A percentile compares a stretch with the other conserved stretches of the same genome.
Evolutionary conservation across 2,797 vertebrate species (phyloP).

Genomic region (Rallus crepitans): DNA sequence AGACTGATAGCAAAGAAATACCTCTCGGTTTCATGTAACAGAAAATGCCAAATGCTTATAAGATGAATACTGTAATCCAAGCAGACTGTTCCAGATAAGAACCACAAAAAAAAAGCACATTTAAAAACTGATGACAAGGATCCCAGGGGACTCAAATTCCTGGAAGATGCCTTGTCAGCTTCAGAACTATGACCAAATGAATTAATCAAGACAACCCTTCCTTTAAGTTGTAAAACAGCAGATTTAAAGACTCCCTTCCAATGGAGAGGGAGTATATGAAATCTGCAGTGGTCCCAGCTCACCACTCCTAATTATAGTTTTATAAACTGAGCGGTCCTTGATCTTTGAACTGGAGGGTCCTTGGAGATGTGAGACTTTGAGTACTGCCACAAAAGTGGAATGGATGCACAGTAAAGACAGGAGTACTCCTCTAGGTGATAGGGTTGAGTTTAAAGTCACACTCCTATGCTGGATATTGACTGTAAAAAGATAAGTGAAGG

Average conservation of each 20-base stretch:
- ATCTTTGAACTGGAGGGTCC: slow-evolving; percentile 49
- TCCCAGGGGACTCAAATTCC: slow-evolving; percentile 70
- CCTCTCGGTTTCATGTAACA: slow-evolving; percentile 17
- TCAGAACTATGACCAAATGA: slow-evolving; percentile 70
- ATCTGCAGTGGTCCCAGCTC: slow-evolving; percentile 73
- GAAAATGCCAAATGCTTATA: slow-evolving; percentile 54
- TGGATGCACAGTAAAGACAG: not conserved
- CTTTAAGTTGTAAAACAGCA: slow-evolving; percentile 76
- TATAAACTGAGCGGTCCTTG: slow-evolving; percentile 74
- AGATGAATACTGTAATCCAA: slow-evolving; percentile 59
- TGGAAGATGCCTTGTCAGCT: slow-evolving; percentile 80
- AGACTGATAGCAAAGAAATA: slow-evolving; percentile 47
- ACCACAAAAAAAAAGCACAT: slow-evolving; percentile 11
- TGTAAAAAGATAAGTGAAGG: not conserved
- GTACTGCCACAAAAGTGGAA: not conserved
- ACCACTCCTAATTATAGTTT: slow-evolving; percentile 75
- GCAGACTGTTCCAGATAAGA: slow-evolving; percentile 60
- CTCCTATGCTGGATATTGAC: not conserved
- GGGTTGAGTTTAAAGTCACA: not conserved
- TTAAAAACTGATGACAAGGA: slow-evolving; percentile 74
- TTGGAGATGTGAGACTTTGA: slow-evolving; percentile 13
- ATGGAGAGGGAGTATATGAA: slow-evolving; percentile 77
- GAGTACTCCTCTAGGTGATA: not conserved
- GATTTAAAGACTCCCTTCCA: slow-evolving; percentile 82
- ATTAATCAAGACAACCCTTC: slow-evolving; percentile 76